These are phyloP conservation scores for Apteryx owenii DNA, from an alignment of 2,113 vertebrate genomes.

Conservation along the genomic window DNA sequence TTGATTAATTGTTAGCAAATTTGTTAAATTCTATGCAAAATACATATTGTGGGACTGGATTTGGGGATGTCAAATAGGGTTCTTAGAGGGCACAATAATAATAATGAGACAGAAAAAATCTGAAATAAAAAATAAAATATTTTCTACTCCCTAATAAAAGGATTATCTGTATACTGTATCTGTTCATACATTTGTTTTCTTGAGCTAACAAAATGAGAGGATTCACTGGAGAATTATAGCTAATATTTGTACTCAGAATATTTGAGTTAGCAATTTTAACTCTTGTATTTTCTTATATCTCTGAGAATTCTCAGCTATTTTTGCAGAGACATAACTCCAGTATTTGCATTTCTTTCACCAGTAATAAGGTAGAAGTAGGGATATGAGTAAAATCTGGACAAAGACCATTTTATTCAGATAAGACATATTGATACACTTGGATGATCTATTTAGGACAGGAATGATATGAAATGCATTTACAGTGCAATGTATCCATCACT, in stretches of 20 bases:
- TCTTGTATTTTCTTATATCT: background rate
- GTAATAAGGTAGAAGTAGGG: background rate
- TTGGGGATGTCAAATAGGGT: background rate
- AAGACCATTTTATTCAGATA: background rate
- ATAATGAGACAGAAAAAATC: background rate
- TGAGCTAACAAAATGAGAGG: background rate
- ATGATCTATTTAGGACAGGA: background rate
- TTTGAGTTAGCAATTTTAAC: slow-evolving; percentile 4
- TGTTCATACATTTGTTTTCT: background rate
- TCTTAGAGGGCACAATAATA: background rate
- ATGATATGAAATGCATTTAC: background rate
- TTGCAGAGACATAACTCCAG: background rate
- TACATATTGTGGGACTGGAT: background rate
- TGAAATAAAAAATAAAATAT: background rate
- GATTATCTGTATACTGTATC: background rate
- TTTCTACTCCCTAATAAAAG: background rate
- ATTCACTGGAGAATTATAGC: background rate
- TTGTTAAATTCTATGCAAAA: background rate
- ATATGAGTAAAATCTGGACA: background rate
- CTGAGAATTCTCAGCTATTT: background rate
- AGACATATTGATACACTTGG: background rate
- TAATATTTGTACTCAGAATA: slow-evolving; percentile 27
- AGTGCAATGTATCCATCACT: background rate
- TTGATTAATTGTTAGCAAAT: slow-evolving; percentile 3
- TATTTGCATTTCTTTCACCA: background rate